Evolutionary conservation across 2,888 invertebrate species (phyloP), one percentile per base, ranked within the genome.

Genomic region (Tinea pellionella): DNA sequence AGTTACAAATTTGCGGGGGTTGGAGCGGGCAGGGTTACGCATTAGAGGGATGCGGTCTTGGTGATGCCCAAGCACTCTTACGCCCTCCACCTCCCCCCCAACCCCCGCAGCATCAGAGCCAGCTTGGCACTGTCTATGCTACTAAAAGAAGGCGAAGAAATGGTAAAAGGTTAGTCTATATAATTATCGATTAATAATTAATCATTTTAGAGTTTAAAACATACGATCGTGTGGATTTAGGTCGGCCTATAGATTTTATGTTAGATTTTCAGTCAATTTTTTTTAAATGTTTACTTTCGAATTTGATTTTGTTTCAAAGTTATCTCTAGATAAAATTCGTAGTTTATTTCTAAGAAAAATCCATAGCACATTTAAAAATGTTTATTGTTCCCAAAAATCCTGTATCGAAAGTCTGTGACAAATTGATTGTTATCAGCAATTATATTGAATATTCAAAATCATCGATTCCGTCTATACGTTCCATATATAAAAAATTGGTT

Each of bases 121-220:
- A 96, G 80, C 92, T 97, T 73, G 96, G 96, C 68, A 98, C 97
- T 72, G 98, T 98, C 74, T 98, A 98, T 86, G 98, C 98, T 71
- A 98, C 98, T 71, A 98, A 98, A 88, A 89, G 98, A 76, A 91
- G 98, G 75, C 90, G 98, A 73, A 90, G 98, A 78, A 98, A 97
- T 88, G 97, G 97, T 67, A 98, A 98, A 89, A 97, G 97, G 98
- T 97, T 82, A 86, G 91, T 72, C 47, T 15, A 15, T 47, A 7
- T n/a, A 1, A n/a, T 47, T 47, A 16, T 47, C 2, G 12, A 15
- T 47, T 37, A 12, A 37, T 9, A 37, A 37, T 29, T 19, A 42
- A 32, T 58, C 15, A 4, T 32, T 57, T n/a, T 57, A 15, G 24
- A 24, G 2, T 24, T 24, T 24, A 24, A 24, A 3, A n/a, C n/a